These are phyloP conservation scores for Cephus nigrinus DNA, from an alignment of 2,888 invertebrate genomes.

Conservation along the genomic window DNA sequence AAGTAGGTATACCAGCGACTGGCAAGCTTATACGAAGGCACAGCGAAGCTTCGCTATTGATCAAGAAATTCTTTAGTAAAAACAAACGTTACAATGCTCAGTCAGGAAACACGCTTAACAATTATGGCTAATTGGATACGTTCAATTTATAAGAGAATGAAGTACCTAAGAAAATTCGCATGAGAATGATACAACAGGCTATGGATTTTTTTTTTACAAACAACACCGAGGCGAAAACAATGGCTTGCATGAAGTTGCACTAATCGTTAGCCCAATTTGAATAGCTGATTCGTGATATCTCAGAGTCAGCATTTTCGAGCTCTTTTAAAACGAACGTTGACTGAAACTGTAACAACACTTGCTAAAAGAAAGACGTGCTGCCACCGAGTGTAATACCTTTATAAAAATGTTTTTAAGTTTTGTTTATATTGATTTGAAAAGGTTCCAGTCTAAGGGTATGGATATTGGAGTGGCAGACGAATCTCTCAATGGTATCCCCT, in stretches of 20 bases:
- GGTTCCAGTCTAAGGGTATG: slow-evolving; percentile 87
- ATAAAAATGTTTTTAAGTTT: slow-evolving; percentile 29
- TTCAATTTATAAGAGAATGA: neutral
- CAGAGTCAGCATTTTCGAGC: slow-evolving; percentile 21
- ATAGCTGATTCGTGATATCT: slow-evolving; percentile 14
- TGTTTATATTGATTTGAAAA: slow-evolving; percentile 50
- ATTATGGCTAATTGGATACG: neutral
- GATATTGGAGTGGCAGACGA: slow-evolving; percentile 83
- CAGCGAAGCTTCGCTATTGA: neutral
- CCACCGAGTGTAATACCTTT: neutral
- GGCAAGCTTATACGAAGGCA: slow-evolving; percentile 1
- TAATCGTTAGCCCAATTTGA: neutral
- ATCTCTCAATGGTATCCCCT: slow-evolving; percentile 78
- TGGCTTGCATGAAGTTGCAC: neutral
- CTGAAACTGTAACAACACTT: neutral
- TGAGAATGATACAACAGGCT: neutral
- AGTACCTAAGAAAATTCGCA: neutral
- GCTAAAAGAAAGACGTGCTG: neutral
- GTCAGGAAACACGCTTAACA: neutral
- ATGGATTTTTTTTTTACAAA: neutral
- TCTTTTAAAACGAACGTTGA: neutral
- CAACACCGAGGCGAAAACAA: neutral
- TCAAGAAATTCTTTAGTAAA: neutral
- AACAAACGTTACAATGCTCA: neutral
- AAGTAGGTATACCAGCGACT: slow-evolving; percentile 70